Conservation (phyloP, 2,113 vertebrate species). For the Numida meleagris region DNA sequence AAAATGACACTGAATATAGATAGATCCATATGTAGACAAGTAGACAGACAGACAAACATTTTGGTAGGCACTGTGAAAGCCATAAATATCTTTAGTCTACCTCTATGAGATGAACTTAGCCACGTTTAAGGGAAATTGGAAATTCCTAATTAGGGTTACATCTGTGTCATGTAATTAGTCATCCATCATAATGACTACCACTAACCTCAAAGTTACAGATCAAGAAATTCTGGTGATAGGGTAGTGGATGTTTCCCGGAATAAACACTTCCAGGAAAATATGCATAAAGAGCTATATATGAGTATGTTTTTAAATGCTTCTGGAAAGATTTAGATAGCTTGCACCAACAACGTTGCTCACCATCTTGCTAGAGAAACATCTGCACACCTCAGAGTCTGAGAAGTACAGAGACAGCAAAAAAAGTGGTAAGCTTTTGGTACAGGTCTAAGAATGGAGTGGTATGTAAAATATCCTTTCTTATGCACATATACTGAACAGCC, state of each 20-base stretch:
- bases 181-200: not conserved
- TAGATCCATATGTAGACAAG: too few species aligned
- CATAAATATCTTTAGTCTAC: not conserved
- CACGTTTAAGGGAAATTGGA: not conserved
- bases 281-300: not conserved
- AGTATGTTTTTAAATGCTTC: not conserved
- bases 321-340: not conserved
- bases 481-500: fast-evolving
- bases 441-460: not conserved
- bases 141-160: not conserved
- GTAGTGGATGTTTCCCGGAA: not conserved
- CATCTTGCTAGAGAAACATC: not conserved
- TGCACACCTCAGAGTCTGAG: not conserved
- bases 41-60: not conserved
- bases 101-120: not conserved
- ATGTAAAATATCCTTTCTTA: not conserved
- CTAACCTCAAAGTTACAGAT: not conserved
- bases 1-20: not conserved
- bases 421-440: not conserved
- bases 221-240: not conserved
- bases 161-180: not conserved
- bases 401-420: not conserved
- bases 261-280: not conserved
- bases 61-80: not conserved
- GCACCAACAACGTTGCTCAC: not conserved